Base-by-base conservation (phyloP, 1,140 invertebrate species). In the Drosophila triauraria region DNA sequence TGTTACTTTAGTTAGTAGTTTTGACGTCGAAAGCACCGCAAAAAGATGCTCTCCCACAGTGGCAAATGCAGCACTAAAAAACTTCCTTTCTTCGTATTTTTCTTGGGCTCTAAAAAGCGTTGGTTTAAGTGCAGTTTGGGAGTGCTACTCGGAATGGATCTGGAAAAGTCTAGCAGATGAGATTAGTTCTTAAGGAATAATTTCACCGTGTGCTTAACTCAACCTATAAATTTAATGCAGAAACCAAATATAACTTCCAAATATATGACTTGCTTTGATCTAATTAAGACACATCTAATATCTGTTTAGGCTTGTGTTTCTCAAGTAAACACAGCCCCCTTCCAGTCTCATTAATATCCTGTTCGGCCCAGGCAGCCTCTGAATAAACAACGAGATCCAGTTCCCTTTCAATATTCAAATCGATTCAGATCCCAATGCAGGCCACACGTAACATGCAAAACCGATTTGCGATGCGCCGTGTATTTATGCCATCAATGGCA, bases 1-100 rank as follows among this genome's bases (percentile, higher is more conserved):
- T 80, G 85, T 72, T 90, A 83, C 80, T 84, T 80, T 87, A 84
- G 77, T 79, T 61, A 65, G 67, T 79, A 79, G 75, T 79, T 79
- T 67, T 72, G 76, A 79, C 76, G 76, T 60, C 57, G 51, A 70
- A 63, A 71, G 51, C 35, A 42, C 56, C 71, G 74, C 63, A 46
- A 53, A 78, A 69, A 78, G 57, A 78, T 54, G 48, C 43, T 76
- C 27, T 57, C 20, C 32, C 63, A 38, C 48, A 56, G 62, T 60
- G 53, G 35, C 47, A 47, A 57, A 27, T 50, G 65, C 35, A 20
- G n/a, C 20, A 2, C 42, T 23, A 42, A 48, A 50, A 32, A 58
- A 70, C 51, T 72, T 56, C 13, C 20, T 71, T 42, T 32, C n/a
- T 5, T 17, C 4, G 20, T 7, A 17, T 56, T 56, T 70, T 70